Percentiles rank a stretch among this genome's conserved stretches.
Conservation (phyloP, 2,888 invertebrate species). For the Ferrisia virgata region DNA sequence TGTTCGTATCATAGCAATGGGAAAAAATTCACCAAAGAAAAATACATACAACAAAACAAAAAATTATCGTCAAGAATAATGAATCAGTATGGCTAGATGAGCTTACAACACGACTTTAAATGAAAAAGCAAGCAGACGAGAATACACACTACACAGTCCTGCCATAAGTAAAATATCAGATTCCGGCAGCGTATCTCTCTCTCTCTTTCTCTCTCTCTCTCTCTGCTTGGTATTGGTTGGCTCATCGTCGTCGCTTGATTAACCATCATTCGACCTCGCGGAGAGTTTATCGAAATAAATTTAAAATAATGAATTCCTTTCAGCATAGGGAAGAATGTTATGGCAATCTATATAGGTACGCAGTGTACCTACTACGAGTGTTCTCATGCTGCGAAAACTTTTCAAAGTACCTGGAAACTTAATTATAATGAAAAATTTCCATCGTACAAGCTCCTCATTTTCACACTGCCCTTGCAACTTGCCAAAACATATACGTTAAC, state of each 20-base stretch:
- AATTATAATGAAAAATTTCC: slow-evolving; percentile 33
- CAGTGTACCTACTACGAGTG: neutral
- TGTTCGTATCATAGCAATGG: too few species aligned
- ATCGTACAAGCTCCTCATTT: neutral
- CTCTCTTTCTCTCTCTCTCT: too few species aligned
- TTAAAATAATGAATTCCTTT: slow-evolving; percentile 31
- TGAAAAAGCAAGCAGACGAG: neutral
- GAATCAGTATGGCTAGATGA: neutral
- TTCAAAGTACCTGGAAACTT: slow-evolving; percentile 23
- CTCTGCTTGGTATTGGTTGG: too few species aligned
- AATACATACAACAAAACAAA: neutral
- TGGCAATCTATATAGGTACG: neutral
- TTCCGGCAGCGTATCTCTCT: too few species aligned
- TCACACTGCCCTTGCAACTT: neutral
- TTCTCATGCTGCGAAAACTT: slow-evolving; percentile 2
- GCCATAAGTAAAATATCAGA: neutral
- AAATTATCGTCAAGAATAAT: neutral
- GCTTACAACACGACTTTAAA: neutral
- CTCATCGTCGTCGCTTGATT: slow-evolving; percentile 8
- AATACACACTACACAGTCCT: too few species aligned
- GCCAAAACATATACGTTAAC: neutral
- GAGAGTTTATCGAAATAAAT: slow-evolving; percentile 25
- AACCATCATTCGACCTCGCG: slow-evolving; percentile 16
- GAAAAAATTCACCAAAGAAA: too few species aligned
- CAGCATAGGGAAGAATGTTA: neutral